Evolutionary conservation across 53 echinoderm and acorn worm genomes (phyloP), one percentile per base, ranked within the genome.

Genomic region (Arbacia lixula): DNA sequence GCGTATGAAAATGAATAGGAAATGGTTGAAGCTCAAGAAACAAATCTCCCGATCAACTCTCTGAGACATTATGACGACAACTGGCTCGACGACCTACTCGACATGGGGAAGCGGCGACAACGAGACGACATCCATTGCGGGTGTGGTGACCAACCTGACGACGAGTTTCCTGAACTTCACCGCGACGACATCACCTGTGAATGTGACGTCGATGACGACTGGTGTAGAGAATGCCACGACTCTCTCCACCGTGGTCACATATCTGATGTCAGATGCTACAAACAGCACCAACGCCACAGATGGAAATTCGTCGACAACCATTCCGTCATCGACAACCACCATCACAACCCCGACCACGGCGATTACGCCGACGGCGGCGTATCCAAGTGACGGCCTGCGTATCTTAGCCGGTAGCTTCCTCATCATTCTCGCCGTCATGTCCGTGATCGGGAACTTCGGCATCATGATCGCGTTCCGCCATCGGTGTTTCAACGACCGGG

Each of bases 401-500:
- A 60, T 60, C 27, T 60, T 40, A 1, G 86, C 89, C 2, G 95
- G 92, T n/a, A 62, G 71, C 5, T 83, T 95, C 24, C 74, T 95
- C 58, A 38, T 86, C 12, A 12, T 95, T 9, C 87, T 95, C 43
- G 50, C 80, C 14, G 54, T 88, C 33, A 21, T 86, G 9, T 72
- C 95, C 1, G 52, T 95, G 64, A 66, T 83, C 3, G 92, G 95
- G 12, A 95, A 95, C 68, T 5, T 92, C 30, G 81, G 72, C 27
- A 84, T 90, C 26, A 72, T 95, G 30, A 69, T 88, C 19, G 88
- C 87, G 28, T 43, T 95, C 25, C 83, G 85, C 52, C 90, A 88
- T 71, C 84, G 83, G 62, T 79, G 57, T 36, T 74, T 83, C 11
- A 91, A 96, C 28, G 54, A 55, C 6, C 43, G 63, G 8, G 85